Base-by-base conservation (phyloP, 2,888 invertebrate genomes). In the Phyllotreta cruciferae region DNA sequence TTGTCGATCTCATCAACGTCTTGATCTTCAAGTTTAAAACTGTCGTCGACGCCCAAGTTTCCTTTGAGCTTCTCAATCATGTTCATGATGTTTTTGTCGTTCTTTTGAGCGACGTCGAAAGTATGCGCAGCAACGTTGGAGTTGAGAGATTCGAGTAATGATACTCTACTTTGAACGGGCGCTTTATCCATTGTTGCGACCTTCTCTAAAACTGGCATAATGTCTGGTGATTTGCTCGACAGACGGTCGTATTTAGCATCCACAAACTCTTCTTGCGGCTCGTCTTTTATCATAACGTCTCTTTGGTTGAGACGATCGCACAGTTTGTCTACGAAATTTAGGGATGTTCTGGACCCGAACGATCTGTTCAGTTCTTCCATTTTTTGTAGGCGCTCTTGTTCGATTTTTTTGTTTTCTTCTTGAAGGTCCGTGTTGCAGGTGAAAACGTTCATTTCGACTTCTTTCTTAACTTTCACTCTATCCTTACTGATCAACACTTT, bases 291-390 rank as follows among this genome's bases (percentile, higher is more conserved):
- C 11, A 41, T 60, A 5, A 73, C 52, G 3, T 66, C 55, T 24
- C 73, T 73, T 37, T 67, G 70, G 36, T 66, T 71, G 47, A 77
- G 62, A 41, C 76, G 67, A 54, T 69, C 72, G 47, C 77, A 76
- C 8, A 78, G 68, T 60, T 75, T 73, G 37, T 78, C 76, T 6
- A 76, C 71, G 57, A 78, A 78, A 62, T 77, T 75, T 35, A 76
- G 66, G 1, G 75, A 74, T 1, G 73, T 69, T 49, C 80, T 73
- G 11, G 72, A 73, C 44, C 75, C 75, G 11, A 79, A 72, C 2
- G 73, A 73, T 68, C 77, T 74, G 61, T 75, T 78, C 5, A 85
- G 78, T 67, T 84, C 84, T 44, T 83, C 80, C 85, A 85, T 85
- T 63, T 80, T 83, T 58, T 81, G 80, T 52, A 82, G 77, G 0